These are phyloP conservation scores for Epinotia ramella DNA, from an alignment of 2,888 invertebrate genomes.

Conservation along the genomic window DNA sequence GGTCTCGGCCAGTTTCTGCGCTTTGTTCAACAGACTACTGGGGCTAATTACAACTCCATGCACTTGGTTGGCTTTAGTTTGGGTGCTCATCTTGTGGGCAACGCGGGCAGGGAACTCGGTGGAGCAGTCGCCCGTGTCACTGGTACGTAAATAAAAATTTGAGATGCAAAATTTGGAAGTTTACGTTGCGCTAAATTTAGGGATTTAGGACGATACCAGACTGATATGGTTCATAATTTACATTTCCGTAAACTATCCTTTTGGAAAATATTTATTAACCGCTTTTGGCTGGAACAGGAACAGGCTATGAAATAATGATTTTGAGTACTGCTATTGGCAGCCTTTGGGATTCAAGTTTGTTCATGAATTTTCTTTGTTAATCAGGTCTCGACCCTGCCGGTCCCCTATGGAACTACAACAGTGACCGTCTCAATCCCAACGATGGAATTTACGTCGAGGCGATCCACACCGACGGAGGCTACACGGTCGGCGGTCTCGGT, in stretches of 20 bases:
- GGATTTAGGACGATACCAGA: too few species aligned
- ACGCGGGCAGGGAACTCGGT: slow-evolving; percentile 67
- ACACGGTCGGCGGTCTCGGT: slow-evolving; percentile 74
- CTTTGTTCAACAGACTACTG: slow-evolving; percentile 63
- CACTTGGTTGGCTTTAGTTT: slow-evolving; percentile 80
- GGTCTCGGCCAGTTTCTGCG: slow-evolving; percentile 72
- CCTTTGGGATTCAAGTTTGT: too few species aligned
- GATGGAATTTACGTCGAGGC: slow-evolving; percentile 55
- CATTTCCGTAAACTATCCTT: too few species aligned
- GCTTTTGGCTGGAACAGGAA: too few species aligned
- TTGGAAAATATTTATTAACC: too few species aligned
- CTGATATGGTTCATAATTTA: too few species aligned
- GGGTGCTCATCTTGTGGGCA: slow-evolving; percentile 78
- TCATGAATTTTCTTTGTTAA: slow-evolving; percentile 10
- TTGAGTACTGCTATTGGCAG: too few species aligned
- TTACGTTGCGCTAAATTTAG: too few species aligned
- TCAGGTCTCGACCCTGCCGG: slow-evolving; percentile 76
- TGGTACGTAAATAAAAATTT: slow-evolving; percentile 64
- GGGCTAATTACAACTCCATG: slow-evolving; percentile 61
- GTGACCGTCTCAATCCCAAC: slow-evolving; percentile 39
- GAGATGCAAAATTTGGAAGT: too few species aligned
- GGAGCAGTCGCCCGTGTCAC: slow-evolving; percentile 72
- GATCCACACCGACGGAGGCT: slow-evolving; percentile 54
- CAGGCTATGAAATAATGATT: too few species aligned
- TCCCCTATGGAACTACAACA: slow-evolving; percentile 63